Base-by-base conservation (phyloP, 1,140 invertebrate species). In the Rhopalosiphum maidis region DNA sequence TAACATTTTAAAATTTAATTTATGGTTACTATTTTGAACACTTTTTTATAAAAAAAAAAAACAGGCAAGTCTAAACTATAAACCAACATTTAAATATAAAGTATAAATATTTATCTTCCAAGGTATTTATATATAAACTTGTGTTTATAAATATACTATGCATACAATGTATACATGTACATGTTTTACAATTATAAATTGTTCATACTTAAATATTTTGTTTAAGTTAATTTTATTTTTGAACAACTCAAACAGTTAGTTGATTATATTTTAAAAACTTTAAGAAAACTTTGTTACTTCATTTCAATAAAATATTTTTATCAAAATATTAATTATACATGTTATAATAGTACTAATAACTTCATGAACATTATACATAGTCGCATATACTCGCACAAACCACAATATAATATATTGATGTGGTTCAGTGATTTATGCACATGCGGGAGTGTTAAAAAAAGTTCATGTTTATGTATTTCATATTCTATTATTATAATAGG, bases 361-460 rank as follows among this genome's bases (percentile, higher is more conserved):
- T 43, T 41, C 8, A 25, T 11, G 37, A 8, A 85, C 22, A 41
- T 85, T 43, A 88, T 88, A 15, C 86, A 35, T 37, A 37, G 21
- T 54, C 11, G 2, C 43, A 21, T 37, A 37, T 23, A 37, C 48
- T 37, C 22, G 25, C 25, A 30, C 4, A 37, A 60, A 60, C 60
- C 35, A 0, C 51, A 30, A 60, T 21, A 54, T 35, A 60, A 90
- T 90, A 60, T 60, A 60, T 68, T 30, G 68, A 90, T 21, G 30
- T 15, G 9, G 89, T 68, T 90, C 37, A 5, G 89, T 60, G 89
- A 90, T 90, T 90, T 90, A 68, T 90, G 3, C n/a, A 41, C 54
- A 30, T n/a, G 54, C 11, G 37, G 55, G 37, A 68, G 37, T 68
- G 55, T 90, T 68, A 43, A 55, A 37, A 25, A 37, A 21, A 41